Evolutionary conservation across 1,140 invertebrate species (phyloP).

Genomic region (Polypedilum pembai): DNA sequence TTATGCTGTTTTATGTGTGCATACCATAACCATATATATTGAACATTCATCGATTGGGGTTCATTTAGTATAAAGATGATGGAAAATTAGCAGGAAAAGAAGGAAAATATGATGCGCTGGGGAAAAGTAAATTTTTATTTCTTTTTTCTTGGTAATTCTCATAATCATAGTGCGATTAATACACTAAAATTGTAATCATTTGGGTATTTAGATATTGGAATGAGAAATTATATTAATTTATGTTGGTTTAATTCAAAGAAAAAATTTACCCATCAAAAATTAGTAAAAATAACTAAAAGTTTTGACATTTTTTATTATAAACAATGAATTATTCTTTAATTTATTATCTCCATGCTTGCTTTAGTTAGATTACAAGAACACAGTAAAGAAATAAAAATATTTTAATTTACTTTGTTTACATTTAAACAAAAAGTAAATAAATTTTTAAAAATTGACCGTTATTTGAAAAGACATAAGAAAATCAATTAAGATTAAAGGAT

Average conservation of each 20-base stretch:
- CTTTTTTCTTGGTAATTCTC: neutral
- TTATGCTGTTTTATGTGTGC: constrained; percentile 14
- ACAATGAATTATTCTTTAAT: too few relatives aligned
- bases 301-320: too few relatives aligned
- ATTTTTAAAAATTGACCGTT: too few relatives aligned
- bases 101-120: constrained; percentile 21
- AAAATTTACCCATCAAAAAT: neutral
- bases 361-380: too few relatives aligned
- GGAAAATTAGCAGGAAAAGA: constrained; percentile 1
- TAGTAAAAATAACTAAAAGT: too few relatives aligned
- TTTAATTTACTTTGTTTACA: too few relatives aligned
- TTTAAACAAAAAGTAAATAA: too few relatives aligned
- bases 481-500: neutral
- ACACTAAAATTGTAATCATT: constrained; percentile 15
- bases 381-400: too few relatives aligned
- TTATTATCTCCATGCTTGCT: too few relatives aligned
- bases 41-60: constrained; percentile 3
- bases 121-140: constrained; percentile 23
- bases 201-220: neutral
- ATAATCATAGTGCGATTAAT: constrained; percentile 15
- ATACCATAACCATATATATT: neutral
- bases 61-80: constrained; percentile 6
- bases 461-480: neutral
- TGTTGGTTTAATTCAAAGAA: neutral
- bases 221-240: neutral